phyloP scores from a whole-genome alignment of 2,888 invertebrate genomes.

The Mythimna lalbum region DNA sequence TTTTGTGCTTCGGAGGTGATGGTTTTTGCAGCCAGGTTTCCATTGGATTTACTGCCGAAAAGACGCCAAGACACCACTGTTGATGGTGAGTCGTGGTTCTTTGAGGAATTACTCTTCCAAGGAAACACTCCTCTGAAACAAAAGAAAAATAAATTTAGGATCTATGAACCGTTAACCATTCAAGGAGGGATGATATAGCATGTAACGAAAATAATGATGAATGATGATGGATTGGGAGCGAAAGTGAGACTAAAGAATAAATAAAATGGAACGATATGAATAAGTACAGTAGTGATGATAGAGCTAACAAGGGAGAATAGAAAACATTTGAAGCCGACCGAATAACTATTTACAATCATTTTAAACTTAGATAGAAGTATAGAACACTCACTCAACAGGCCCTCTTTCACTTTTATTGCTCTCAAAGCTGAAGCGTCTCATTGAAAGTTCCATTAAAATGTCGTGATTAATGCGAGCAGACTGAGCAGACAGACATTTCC shows the following conservation, averaged over 20 bases:
- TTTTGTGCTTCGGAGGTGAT: slow-evolving; percentile 78
- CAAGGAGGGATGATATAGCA: neutral
- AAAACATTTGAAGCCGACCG: too few relatives aligned
- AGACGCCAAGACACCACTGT: slow-evolving; percentile 80
- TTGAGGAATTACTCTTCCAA: slow-evolving; percentile 86
- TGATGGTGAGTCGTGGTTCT: slow-evolving; percentile 75
- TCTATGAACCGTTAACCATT: neutral
- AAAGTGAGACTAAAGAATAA: neutral
- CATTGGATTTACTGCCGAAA: slow-evolving; percentile 85
- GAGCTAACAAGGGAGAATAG: neutral
- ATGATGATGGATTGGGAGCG: neutral
- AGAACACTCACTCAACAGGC: slow-evolving; percentile 2
- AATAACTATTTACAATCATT: slow-evolving; percentile 7
- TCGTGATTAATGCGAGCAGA: slow-evolving; percentile 62
- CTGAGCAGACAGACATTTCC: slow-evolving; percentile 61
- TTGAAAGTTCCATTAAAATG: slow-evolving; percentile 46
- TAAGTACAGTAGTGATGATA: neutral
- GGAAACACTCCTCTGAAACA: slow-evolving; percentile 90
- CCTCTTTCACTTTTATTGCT: slow-evolving; percentile 32
- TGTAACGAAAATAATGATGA: neutral
- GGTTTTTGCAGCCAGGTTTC: slow-evolving; percentile 78
- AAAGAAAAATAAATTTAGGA: slow-evolving; percentile 53
- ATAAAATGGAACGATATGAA: neutral
- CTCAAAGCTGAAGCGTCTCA: slow-evolving; percentile 24
- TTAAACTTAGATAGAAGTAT: neutral